A percentile compares a stretch with the other conserved stretches of the same genome.
phyloP scores from a whole-genome alignment of 2,113 vertebrate genomes.

The Merops nubicus region DNA sequence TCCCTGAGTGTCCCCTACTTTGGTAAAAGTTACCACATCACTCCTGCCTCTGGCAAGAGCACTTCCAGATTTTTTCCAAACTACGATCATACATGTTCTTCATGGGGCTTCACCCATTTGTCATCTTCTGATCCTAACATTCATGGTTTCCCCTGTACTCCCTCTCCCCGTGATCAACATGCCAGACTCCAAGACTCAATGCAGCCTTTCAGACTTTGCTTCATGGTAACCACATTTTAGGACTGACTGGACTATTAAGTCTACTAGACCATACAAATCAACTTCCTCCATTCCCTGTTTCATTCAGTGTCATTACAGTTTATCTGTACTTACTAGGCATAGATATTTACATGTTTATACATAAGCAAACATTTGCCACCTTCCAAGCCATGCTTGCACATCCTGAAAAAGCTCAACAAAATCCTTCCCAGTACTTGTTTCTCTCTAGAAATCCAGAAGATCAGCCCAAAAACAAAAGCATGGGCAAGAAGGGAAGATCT shows the following conservation, averaged over 20 bases:
- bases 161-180: fast-evolving
- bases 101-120: neutral
- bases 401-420: neutral
- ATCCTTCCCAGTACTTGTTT: neutral
- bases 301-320: neutral
- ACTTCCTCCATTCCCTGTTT: neutral
- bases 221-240: neutral
- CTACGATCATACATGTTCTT: neutral
- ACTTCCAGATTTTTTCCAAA: neutral
- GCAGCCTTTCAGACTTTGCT: neutral
- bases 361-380: neutral
- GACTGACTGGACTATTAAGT: neutral
- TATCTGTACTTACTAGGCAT: neutral
- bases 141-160: neutral
- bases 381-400: neutral
- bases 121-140: neutral
- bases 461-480: neutral
- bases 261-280: neutral
- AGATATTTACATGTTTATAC: neutral
- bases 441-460: neutral
- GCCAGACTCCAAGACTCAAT: neutral
- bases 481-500: neutral
- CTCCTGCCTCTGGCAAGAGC: neutral
- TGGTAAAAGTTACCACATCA: neutral
- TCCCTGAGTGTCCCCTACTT: neutral